Evolutionary conservation across 2,888 invertebrate species (phyloP), one percentile per base, ranked within the genome.

Genomic region (Hyposoter dolosus): DNA sequence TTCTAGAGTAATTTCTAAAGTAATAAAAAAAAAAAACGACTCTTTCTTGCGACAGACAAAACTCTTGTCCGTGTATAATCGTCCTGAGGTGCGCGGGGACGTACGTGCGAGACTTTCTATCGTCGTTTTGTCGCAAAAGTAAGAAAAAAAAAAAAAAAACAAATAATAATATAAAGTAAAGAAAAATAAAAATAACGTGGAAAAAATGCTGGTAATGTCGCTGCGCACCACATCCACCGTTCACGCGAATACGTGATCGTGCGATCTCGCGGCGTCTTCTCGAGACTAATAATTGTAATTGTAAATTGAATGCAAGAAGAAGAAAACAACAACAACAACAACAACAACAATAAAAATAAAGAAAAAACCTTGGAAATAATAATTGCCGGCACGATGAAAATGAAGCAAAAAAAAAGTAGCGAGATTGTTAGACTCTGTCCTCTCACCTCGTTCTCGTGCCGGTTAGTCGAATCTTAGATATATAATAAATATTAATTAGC

Each of bases 401-500:
- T 72, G 65, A 47, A 66, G 47, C 60, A 50, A 53, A 79, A 71
- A 79, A 75, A 75, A 69, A 68, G 76, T 83, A 83, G 81, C 86
- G 86, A 86, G 83, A 86, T 82, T 83, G 83, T 82, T 86, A 86
- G 86, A 86, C 81, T 81, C 80, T 86, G 83, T 77, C 80, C 77
- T 78, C 85, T 81, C 83, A 75, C 50, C 86, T 83, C 83, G 83
- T 86, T 82, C 76, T 83, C 83, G 86, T 83, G 86, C 86, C 87
- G 87, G 84, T 83, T 88, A 87, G 87, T 83, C 85, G 83, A 88
- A 88, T 87, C 87, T 88, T 88, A 88, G 87, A 81, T 88, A 86
- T 86, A 83, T 82, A 83, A 86, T 84, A 87, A 86, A 81, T 84
- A 83, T 82, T 88, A 85, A 86, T 86, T 88, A 88, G 86, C 86